Base-by-base conservation (phyloP, 1,140 invertebrate species). In the Papilio glaucus region DNA sequence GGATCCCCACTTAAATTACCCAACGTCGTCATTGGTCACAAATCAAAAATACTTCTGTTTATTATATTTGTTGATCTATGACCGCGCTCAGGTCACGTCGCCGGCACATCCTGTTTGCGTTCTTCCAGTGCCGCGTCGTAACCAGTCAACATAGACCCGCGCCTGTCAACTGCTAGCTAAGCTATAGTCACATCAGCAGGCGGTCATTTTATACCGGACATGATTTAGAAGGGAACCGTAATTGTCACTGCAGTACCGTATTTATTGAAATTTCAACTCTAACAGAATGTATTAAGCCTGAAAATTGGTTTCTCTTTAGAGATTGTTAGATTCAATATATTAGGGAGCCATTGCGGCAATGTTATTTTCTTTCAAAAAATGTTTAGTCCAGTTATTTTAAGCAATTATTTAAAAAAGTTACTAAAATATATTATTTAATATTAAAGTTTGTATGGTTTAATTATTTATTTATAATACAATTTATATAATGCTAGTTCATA, bases 11-110 rank as follows among this genome's bases (percentile, higher is more conserved):
- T n/a, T n/a, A n/a, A n/a, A n/a, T n/a, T n/a, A n/a, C n/a, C n/a
- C n/a, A n/a, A n/a, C n/a, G n/a, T n/a, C n/a, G n/a, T n/a, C n/a
- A 33, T 33, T 33, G n/a, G 29, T 53, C 49, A 21, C n/a, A 53
- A 24, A 53, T 26, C 8, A 53, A 53, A 24, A 18, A 24, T 21
- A 53, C 21, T 18, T 53, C 49, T 53, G 49, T 53, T 53, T 49
- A 49, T 49, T 53, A 53, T 53, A 53, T 53, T 12, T 53, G 8
- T 53, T 53, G 49, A 53, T 53, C 49, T 53, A 53, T 53, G 49
- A 53, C 49, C 49, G 49, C 18, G 21, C 49, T 33, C 29, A 33
- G 2, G 29, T 53, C 49, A 24, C 49, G 49, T 53, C 49, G 49
- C 18, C 49, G 49, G 10, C 49, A 57, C 49, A 57, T 57, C 49